phyloP scores from a whole-genome alignment of 2,888 invertebrate genomes.

The Druceiella hillmani region DNA sequence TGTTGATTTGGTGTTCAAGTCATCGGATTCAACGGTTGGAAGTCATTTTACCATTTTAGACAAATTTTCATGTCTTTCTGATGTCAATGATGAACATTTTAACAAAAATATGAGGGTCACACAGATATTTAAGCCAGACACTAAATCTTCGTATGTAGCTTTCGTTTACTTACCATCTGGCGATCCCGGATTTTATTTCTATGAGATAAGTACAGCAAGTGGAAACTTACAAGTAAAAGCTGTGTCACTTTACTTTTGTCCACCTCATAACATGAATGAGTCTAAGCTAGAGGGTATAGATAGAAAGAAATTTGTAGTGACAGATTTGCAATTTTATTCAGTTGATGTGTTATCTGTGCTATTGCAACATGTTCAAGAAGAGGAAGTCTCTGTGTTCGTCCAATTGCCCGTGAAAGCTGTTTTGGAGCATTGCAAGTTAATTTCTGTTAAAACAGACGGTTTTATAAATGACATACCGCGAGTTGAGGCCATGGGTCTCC shows the following conservation, averaged over 20 bases:
- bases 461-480: constrained; percentile 43
- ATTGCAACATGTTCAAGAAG: constrained; percentile 48
- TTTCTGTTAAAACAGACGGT: constrained; percentile 16
- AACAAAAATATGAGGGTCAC: constrained; percentile 38
- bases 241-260: constrained; percentile 50
- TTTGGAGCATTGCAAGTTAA: constrained; percentile 37
- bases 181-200: constrained; percentile 44
- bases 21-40: constrained; percentile 58
- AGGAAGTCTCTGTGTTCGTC: constrained; percentile 42
- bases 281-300: constrained; percentile 27
- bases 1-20: constrained; percentile 63
- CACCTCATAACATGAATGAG: constrained; percentile 35
- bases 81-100: constrained; percentile 29
- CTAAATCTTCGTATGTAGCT: constrained; percentile 48
- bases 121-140: constrained; percentile 44
- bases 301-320: constrained; percentile 42
- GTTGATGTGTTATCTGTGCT: constrained; percentile 66
- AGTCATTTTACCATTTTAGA: constrained; percentile 55
- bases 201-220: constrained; percentile 45
- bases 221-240: constrained; percentile 40
- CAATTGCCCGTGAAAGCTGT: constrained; percentile 47
- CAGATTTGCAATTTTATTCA: constrained; percentile 75
- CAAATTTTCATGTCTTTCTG: constrained; percentile 47
- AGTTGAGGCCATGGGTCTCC: constrained; percentile 49
- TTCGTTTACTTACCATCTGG: constrained; percentile 39